These are phyloP conservation scores for Drosophila nr. perissopoda DNA, from an alignment of 2,888 invertebrate genomes.

Conservation along the genomic window DNA sequence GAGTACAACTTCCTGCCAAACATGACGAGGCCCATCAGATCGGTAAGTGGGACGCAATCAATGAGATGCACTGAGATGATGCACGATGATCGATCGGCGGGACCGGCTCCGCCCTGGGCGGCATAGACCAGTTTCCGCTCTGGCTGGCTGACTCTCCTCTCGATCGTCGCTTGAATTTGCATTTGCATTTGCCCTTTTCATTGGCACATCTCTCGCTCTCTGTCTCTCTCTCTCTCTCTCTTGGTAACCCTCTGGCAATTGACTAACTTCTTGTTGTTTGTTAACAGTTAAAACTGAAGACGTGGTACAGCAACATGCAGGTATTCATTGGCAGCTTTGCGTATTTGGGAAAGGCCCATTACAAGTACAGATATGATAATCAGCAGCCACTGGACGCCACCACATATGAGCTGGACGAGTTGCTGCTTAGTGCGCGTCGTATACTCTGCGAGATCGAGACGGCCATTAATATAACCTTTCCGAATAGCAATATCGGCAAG, in stretches of 20 bases:
- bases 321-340: conserved; percentile 82
- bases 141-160: not conserved
- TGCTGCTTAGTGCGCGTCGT: conserved; percentile 75
- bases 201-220: not conserved
- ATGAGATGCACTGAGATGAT: conserved; percentile 6
- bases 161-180: conserved; percentile 42
- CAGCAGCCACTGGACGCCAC: conserved; percentile 46
- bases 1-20: conserved; percentile 82
- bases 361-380: conserved; percentile 65
- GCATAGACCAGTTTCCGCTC: conserved; percentile 57
- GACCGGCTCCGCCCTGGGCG: conserved; percentile 74
- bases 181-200: conserved; percentile 32
- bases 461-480: conserved; percentile 78
- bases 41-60: conserved; percentile 67
- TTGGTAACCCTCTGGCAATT: not conserved
- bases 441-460: conserved; percentile 83
- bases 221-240: not conserved
- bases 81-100: conserved; percentile 25
- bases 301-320: conserved; percentile 82
- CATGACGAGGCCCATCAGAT: conserved; percentile 66
- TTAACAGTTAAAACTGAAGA: conserved; percentile 77
- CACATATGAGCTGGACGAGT: conserved; percentile 72
- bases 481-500: conserved; percentile 56
- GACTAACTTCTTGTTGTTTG: conserved; percentile 17
- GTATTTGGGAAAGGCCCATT: conserved; percentile 74